Evolutionary conservation across 2,113 vertebrate genomes (phyloP).

Genomic region (Raphicerus campestris): DNA sequence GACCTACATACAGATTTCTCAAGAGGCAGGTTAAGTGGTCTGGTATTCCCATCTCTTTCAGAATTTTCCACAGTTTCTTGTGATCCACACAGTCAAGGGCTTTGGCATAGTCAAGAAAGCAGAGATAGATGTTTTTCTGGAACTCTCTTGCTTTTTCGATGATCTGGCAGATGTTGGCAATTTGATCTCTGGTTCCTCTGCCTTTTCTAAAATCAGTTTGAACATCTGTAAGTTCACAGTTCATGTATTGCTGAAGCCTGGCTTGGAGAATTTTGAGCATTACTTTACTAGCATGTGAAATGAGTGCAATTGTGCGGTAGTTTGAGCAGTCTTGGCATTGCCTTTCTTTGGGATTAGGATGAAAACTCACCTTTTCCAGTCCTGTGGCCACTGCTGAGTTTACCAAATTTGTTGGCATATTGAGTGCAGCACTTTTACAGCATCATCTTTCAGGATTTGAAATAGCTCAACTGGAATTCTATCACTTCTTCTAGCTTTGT

Average conservation of each 20-base stretch:
- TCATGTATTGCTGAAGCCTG: not conserved
- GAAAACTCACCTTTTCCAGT: not conserved
- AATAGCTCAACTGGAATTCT: not conserved
- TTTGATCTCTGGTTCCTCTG: not conserved
- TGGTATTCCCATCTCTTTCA: not conserved
- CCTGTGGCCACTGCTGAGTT: not conserved
- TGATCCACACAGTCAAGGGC: not conserved
- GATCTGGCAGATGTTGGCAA: not conserved
- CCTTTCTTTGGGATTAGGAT: not conserved
- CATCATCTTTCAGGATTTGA: not conserved
- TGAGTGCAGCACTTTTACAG: not conserved
- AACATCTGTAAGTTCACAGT: fast-evolving
- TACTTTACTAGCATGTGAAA: not conserved
- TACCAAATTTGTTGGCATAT: not conserved
- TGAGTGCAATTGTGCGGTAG: not conserved
- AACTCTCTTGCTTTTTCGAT: not conserved
- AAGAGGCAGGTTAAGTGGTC: not conserved
- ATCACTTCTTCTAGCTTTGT: not conserved
- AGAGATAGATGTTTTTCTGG: not conserved
- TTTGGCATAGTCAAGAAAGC: not conserved
- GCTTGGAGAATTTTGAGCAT: not conserved
- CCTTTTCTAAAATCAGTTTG: not conserved
- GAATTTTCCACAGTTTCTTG: not conserved
- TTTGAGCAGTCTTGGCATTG: not conserved
- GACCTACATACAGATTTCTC: not conserved